Percentiles rank a stretch among this genome's conserved stretches.
phyloP scores from a whole-genome alignment of 1,140 invertebrate genomes.

The Pogonomyrmex californicus region DNA sequence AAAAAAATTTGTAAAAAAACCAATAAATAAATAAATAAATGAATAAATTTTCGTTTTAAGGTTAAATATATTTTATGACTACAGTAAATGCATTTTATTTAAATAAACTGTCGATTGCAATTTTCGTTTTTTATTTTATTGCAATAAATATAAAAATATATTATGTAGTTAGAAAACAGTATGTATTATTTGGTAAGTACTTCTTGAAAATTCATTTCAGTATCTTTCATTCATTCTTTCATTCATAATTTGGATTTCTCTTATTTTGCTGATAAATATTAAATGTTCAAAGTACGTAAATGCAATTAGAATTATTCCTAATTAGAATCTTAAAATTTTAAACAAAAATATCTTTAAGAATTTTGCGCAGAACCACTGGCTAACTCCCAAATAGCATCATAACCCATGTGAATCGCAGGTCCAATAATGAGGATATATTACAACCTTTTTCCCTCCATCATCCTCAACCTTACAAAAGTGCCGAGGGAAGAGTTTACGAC shows the following conservation, averaged over 20 bases:
- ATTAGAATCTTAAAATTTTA: constrained; percentile 37
- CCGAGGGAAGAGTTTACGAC: constrained; percentile 57
- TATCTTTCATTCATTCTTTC: neutral
- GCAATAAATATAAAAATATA: neutral
- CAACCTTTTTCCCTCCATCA: constrained; percentile 9
- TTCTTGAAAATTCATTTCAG: neutral
- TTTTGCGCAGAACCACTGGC: constrained; percentile 37
- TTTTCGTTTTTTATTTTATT: neutral
- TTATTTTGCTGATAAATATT: constrained; percentile 3
- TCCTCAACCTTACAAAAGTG: neutral
- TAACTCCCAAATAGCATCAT: constrained; percentile 46
- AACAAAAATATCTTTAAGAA: constrained; percentile 28
- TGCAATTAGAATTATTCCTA: neutral
- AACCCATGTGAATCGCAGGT: constrained; percentile 27
- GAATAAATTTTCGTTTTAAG: neutral
- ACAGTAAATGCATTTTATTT: neutral
- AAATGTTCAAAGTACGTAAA: constrained; percentile 17
- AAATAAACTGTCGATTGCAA: neutral
- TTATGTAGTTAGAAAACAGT: neutral
- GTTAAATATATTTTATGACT: neutral
- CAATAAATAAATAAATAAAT: neutral
- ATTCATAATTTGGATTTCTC: neutral
- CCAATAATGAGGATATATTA: constrained; percentile 68
- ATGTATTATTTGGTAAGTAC: neutral
- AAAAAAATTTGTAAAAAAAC: too few relatives aligned